phyloP scores from a whole-genome alignment of 1,140 invertebrate species.

The Drosophila ironensis region DNA sequence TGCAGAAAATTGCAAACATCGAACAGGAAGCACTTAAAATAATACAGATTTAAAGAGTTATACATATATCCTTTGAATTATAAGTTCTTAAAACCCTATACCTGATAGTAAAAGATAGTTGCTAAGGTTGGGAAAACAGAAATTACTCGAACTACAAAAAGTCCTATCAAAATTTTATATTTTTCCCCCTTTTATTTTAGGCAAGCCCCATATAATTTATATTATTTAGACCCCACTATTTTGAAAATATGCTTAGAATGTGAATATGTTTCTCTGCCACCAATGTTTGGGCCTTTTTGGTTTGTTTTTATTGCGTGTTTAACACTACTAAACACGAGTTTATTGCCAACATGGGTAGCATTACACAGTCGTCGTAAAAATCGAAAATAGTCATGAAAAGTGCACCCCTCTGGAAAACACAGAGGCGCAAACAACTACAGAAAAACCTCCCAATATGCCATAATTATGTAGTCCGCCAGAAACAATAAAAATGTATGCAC shows the following conservation, averaged over 20 bases:
- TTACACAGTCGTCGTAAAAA: slow-evolving; percentile 74
- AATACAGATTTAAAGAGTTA: too few species aligned
- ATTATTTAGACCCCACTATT: too few species aligned
- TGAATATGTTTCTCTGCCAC: not conserved
- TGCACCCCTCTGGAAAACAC: slow-evolving; percentile 22
- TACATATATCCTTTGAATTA: too few species aligned
- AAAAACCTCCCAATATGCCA: slow-evolving; percentile 40
- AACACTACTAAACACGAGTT: slow-evolving; percentile 74
- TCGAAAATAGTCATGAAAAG: slow-evolving; percentile 65
- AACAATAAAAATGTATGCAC: slow-evolving; percentile 69
- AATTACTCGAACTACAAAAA: too few species aligned
- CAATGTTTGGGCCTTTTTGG: slow-evolving; percentile 4
- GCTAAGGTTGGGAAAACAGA: too few species aligned
- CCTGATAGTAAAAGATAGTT: too few species aligned
- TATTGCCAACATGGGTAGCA: slow-evolving; percentile 75
- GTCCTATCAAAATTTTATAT: too few species aligned
- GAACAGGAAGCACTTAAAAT: not conserved
- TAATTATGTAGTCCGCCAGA: slow-evolving; percentile 52
- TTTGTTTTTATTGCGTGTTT: slow-evolving; percentile 69
- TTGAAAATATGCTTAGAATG: slow-evolving; percentile 17
- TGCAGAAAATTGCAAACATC: slow-evolving; percentile 14
- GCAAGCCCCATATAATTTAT: too few species aligned
- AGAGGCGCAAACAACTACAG: slow-evolving; percentile 25
- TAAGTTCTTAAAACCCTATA: too few species aligned
- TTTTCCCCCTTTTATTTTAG: too few species aligned